Conservation (phyloP, 2,113 vertebrate species). For the Trematomus loennbergii region DNA sequence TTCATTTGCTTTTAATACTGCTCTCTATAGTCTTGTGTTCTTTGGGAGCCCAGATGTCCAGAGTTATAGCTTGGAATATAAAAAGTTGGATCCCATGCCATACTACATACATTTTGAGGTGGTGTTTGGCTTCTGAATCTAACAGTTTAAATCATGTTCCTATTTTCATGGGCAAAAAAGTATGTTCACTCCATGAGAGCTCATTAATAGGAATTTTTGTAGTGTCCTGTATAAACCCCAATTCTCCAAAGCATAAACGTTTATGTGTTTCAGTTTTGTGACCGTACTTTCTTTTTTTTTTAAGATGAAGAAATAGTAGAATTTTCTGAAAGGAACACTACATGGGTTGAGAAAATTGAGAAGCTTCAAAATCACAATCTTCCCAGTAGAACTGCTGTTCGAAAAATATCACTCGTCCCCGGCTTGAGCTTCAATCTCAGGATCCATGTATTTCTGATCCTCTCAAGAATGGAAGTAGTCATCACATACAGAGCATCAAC, state of each 20-base stretch:
- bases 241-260: not conserved
- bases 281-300: not conserved
- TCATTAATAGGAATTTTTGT: not conserved
- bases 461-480: no score
- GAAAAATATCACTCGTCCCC: no score
- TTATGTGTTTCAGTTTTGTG: not conserved
- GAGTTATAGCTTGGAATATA: not conserved
- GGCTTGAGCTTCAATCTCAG: no score
- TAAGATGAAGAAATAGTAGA: no score
- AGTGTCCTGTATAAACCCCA: not conserved
- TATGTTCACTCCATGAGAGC: not conserved
- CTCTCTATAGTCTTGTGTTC: slow-evolving; percentile 12
- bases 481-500: no score
- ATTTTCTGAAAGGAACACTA: no score
- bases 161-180: not conserved
- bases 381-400: no score
- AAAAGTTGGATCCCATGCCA: not conserved
- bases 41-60: not conserved
- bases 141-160: not conserved
- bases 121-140: not conserved
- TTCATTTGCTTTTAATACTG: not conserved
- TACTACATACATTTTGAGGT: not conserved
- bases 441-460: no score
- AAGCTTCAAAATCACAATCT: no score
- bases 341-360: no score